Conservation (phyloP, 2,797 vertebrate species). For the Poecilia picta region DNA sequence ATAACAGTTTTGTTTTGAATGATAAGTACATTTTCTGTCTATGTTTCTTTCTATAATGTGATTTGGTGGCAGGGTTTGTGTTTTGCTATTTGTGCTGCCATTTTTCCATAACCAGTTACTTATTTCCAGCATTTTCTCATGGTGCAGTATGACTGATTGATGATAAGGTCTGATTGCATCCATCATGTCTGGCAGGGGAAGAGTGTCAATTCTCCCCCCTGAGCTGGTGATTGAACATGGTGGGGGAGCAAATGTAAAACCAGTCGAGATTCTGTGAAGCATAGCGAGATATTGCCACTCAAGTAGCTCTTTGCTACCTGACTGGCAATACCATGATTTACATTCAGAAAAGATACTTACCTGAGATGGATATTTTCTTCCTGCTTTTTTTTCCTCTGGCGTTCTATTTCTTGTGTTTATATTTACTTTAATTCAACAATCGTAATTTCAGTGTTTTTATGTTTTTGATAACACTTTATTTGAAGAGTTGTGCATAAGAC, state of each 20-base stretch:
- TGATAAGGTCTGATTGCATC: constrained; percentile 64
- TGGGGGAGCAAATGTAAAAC: constrained; percentile 50
- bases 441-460: neutral
- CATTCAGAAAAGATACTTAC: neutral
- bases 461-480: too few species aligned
- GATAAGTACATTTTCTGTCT: neutral
- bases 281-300: constrained; percentile 30
- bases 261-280: constrained; percentile 27
- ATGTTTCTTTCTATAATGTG: neutral
- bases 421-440: neutral
- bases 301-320: constrained; percentile 10
- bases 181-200: constrained; percentile 58
- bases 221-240: constrained; percentile 63
- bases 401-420: neutral
- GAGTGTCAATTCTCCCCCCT: constrained; percentile 53
- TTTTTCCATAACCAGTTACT: constrained; percentile 7
- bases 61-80: neutral
- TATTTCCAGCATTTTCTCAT: constrained; percentile 22
- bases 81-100: neutral
- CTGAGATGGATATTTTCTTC: neutral
- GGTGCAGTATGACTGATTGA: constrained; percentile 54
- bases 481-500: too few species aligned
- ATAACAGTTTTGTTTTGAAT: neutral
- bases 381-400: neutral
- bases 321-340: constrained; percentile 4